Conservation (phyloP, 2,888 invertebrate species). For the Sinentomon sp. region DNA sequence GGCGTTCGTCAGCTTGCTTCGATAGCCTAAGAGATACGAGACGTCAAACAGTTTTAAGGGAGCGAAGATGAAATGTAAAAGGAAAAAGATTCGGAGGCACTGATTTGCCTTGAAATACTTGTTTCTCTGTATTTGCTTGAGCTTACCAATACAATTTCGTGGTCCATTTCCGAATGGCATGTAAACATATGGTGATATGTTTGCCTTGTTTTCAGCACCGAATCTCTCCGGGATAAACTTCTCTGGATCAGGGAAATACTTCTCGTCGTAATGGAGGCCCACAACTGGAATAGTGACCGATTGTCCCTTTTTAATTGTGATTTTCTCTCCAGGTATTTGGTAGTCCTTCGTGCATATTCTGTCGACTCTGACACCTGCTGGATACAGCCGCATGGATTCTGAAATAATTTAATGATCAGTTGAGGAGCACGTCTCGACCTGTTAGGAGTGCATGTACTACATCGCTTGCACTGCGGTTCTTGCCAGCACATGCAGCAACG, state of each 20-base stretch:
- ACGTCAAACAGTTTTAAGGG: too few relatives aligned
- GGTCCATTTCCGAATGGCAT: conserved; percentile 13
- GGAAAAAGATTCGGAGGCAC: too few relatives aligned
- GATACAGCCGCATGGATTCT: conserved; percentile 11
- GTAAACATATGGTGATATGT: conserved; percentile 9
- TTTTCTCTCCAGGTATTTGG: conserved; percentile 7
- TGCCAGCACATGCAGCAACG: too few relatives aligned
- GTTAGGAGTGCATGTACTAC: too few relatives aligned
- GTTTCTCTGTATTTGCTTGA: too few relatives aligned
- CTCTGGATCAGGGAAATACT: conserved; percentile 10
- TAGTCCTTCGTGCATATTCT: conserved; percentile 10
- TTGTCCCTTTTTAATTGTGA: conserved; percentile 7
- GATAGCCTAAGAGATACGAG: too few relatives aligned
- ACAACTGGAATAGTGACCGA: conserved; percentile 7
- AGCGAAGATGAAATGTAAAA: too few relatives aligned
- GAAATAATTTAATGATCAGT: too few relatives aligned
- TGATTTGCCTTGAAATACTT: too few relatives aligned
- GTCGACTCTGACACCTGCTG: conserved; percentile 10
- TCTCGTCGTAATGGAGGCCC: conserved; percentile 10
- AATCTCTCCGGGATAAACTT: conserved; percentile 12
- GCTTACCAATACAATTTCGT: conserved; percentile 11
- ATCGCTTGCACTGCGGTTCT: too few relatives aligned
- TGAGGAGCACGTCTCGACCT: too few relatives aligned
- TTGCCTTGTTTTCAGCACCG: conserved; percentile 6
- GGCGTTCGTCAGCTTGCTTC: too few relatives aligned